Evolutionary conservation across 1,140 invertebrate species (phyloP).

Genomic region (Drosophila funebris): DNA sequence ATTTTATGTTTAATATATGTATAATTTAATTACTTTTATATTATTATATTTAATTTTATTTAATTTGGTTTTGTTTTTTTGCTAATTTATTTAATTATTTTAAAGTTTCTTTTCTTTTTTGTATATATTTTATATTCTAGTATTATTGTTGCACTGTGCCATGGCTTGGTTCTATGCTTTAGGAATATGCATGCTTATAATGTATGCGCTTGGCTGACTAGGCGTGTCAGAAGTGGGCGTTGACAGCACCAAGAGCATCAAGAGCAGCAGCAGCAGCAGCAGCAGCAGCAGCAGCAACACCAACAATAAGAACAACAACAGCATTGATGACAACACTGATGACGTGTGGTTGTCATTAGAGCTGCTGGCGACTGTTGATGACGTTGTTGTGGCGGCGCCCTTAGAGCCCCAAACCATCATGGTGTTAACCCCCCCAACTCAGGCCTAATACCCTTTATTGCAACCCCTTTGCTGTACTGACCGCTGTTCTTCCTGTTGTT

Average conservation of each 20-base stretch:
- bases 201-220: slow-evolving; percentile 40
- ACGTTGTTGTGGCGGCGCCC: slow-evolving; percentile 50
- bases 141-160: not conserved
- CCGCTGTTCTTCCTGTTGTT: slow-evolving; percentile 54
- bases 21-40: not conserved
- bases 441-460: slow-evolving; percentile 24
- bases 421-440: not conserved
- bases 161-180: slow-evolving; percentile 6
- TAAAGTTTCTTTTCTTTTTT: not conserved
- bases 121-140: not conserved
- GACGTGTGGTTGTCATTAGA: slow-evolving; percentile 80
- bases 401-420: not conserved
- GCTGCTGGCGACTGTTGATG: slow-evolving; percentile 59
- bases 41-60: not conserved
- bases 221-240: slow-evolving; percentile 70
- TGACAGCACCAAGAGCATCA: slow-evolving; percentile 21
- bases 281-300: slow-evolving; percentile 9
- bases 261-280: slow-evolving; percentile 32
- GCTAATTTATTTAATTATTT: not conserved
- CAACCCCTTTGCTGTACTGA: slow-evolving; percentile 24
- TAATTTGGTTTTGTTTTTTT: not conserved
- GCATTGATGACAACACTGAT: slow-evolving; percentile 52
- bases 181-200: slow-evolving; percentile 50
- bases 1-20: too few species aligned
- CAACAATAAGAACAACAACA: slow-evolving; percentile 39